These are phyloP conservation scores for Dryobotodes eremita DNA, from an alignment of 2,888 invertebrate species.

Conservation along the genomic window DNA sequence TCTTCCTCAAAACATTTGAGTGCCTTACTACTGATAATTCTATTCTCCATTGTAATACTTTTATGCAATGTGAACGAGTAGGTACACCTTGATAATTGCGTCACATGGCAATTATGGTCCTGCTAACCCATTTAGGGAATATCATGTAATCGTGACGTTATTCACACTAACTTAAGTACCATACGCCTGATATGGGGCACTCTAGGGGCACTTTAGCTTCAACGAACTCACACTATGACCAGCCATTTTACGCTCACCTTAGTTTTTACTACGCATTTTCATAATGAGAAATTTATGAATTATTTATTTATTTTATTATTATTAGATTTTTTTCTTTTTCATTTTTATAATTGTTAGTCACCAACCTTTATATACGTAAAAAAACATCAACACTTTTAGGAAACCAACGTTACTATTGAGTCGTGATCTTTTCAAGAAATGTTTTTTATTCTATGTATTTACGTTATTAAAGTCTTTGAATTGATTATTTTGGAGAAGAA, in stretches of 20 bases:
- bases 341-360: slow-evolving; percentile 15
- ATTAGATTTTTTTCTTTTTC: no score
- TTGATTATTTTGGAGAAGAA: not conserved
- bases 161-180: slow-evolving; percentile 9
- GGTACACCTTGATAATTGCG: not conserved
- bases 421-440: slow-evolving; percentile 1
- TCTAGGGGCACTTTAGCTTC: slow-evolving; percentile 39
- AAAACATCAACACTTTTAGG: slow-evolving; percentile 7
- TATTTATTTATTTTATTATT: no score
- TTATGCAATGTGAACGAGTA: not conserved
- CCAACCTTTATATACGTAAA: not conserved
- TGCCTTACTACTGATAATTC: not conserved
- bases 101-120: slow-evolving; percentile 5
- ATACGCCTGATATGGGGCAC: slow-evolving; percentile 26
- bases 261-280: slow-evolving; percentile 33
- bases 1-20: not conserved
- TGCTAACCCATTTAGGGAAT: slow-evolving; percentile 31
- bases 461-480: not conserved
- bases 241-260: slow-evolving; percentile 9
- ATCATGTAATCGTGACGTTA: slow-evolving; percentile 6
- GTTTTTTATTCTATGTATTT: slow-evolving; percentile 10
- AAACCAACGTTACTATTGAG: slow-evolving; percentile 8
- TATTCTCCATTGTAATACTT: not conserved
- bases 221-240: slow-evolving; percentile 6
- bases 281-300: no score